Conservation (phyloP, 2,113 vertebrate genomes). For the Ifrita kowaldi region DNA sequence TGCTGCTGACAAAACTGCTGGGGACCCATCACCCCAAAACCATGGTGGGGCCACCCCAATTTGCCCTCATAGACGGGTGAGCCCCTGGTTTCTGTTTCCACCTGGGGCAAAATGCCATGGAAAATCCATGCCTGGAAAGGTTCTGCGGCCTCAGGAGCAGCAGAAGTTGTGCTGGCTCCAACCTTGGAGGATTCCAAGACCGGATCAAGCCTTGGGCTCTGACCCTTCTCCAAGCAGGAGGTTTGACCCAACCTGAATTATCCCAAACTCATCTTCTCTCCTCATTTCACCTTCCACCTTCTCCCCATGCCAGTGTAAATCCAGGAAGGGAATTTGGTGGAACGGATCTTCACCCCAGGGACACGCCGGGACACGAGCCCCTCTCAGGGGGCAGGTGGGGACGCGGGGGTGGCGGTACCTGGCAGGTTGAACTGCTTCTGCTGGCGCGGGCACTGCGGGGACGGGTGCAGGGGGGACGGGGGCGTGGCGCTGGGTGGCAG, state of each 20-base stretch:
- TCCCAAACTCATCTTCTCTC: background rate
- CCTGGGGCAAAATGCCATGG: fast-evolving
- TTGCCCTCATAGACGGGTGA: fast-evolving
- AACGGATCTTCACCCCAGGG: background rate
- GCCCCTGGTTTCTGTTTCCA: background rate
- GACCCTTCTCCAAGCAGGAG: background rate
- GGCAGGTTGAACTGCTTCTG: slow-evolving; percentile 95
- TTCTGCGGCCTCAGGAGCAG: background rate
- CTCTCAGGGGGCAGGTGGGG: fast-evolving
- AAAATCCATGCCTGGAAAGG: background rate
- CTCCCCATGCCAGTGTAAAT: fast-evolving
- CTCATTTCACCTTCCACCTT: background rate
- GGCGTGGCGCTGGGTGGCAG: slow-evolving; percentile 92
- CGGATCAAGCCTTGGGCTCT: background rate
- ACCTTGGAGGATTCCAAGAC: background rate
- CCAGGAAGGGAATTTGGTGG: fast-evolving
- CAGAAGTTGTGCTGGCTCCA: background rate
- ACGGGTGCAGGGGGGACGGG: slow-evolving; percentile 91
- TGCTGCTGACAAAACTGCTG: background rate
- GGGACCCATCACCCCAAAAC: background rate
- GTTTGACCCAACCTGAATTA: background rate
- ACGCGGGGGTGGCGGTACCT: slow-evolving; percentile 69
- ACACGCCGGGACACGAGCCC: fast-evolving
- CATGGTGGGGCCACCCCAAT: background rate
- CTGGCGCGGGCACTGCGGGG: slow-evolving; percentile 89